phyloP scores from a whole-genome alignment of 2,113 vertebrate genomes.

The Odontesthes bonariensis region DNA sequence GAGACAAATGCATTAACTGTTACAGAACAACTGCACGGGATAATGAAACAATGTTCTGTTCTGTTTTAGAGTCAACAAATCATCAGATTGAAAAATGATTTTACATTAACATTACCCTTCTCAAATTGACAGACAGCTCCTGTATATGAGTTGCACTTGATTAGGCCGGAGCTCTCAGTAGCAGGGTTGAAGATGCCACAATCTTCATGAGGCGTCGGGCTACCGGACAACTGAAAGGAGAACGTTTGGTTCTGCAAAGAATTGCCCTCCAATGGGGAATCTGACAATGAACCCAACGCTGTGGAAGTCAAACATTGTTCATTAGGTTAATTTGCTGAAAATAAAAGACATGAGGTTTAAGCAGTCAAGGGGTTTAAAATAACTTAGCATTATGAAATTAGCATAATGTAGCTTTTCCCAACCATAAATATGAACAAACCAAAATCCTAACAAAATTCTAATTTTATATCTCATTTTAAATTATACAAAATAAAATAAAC shows the following conservation, averaged over 20 bases:
- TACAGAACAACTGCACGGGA: neutral
- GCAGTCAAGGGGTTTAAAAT: too few relatives aligned
- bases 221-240: constrained; percentile 31
- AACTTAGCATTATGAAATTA: too few relatives aligned
- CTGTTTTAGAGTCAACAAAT: neutral
- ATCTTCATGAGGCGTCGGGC: constrained; percentile 32
- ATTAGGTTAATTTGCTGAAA: constrained; percentile 1
- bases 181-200: constrained; percentile 77
- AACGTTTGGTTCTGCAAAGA: constrained; percentile 53
- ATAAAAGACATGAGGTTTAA: neutral
- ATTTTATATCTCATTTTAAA: too few relatives aligned
- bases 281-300: constrained; percentile 11
- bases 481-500: too few relatives aligned
- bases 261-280: constrained; percentile 20
- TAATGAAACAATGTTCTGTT: neutral
- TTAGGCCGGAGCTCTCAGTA: constrained; percentile 13
- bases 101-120: constrained; percentile 70
- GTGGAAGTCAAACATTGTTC: neutral
- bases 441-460: too few relatives aligned
- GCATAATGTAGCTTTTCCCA: too few relatives aligned
- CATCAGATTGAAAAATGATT: neutral
- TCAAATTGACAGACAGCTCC: constrained; percentile 78
- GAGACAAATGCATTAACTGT: neutral
- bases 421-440: too few relatives aligned
- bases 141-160: constrained; percentile 64